Evolutionary conservation across 2,888 invertebrate species (phyloP).

Genomic region (Teinopalpus imperialis): DNA sequence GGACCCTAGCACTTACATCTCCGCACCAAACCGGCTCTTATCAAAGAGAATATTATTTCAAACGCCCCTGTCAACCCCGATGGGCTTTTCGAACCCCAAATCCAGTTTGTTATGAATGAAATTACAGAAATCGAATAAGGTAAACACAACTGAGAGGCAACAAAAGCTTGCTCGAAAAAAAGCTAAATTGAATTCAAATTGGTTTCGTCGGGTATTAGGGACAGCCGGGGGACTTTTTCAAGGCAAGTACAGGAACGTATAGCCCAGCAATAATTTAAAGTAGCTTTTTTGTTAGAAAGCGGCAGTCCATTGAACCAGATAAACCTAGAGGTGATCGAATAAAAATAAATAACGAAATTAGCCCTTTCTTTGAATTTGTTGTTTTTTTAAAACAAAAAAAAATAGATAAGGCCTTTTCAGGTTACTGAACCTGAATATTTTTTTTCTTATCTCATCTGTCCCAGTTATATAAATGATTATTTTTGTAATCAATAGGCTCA

Average conservation of each 20-base stretch:
- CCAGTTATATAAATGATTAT: no score
- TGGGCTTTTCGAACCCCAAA: constrained; percentile 78
- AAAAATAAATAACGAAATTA: constrained; percentile 52
- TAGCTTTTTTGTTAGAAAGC: constrained; percentile 67
- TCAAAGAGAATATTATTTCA: constrained; percentile 82
- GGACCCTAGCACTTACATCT: constrained; percentile 66
- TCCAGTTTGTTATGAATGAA: constrained; percentile 82
- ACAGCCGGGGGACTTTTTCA: constrained; percentile 73
- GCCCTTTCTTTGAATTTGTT: constrained; percentile 20
- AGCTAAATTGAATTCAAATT: constrained; percentile 82
- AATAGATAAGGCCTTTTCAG: no score
- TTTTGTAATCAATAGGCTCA: no score
- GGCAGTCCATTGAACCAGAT: constrained; percentile 55
- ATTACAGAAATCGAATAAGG: constrained; percentile 83
- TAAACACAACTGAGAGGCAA: constrained; percentile 81
- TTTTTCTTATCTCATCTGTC: no score
- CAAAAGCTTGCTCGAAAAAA: constrained; percentile 80
- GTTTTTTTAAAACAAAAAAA: no score
- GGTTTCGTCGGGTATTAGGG: constrained; percentile 80
- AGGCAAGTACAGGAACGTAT: constrained; percentile 61
- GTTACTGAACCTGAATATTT: no score
- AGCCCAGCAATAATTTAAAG: constrained; percentile 70
- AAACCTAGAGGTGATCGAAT: constrained; percentile 58
- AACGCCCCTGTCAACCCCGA: constrained; percentile 80
- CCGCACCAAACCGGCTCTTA: constrained; percentile 69